phyloP scores from a whole-genome alignment of 2,797 vertebrate genomes.

The Aotus griseimembra region DNA sequence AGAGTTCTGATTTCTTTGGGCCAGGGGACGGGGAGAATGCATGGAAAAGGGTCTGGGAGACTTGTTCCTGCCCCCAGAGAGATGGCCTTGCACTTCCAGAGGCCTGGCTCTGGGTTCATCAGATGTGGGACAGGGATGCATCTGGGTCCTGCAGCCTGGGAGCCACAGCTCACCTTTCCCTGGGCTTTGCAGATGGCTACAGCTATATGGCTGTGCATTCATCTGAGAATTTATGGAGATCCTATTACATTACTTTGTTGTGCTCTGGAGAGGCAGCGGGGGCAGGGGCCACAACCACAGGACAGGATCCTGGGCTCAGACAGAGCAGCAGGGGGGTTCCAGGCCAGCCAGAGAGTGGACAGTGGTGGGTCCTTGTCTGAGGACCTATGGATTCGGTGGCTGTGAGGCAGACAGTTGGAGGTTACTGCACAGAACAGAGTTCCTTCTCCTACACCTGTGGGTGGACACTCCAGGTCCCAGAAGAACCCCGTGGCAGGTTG shows the following conservation, averaged over 20 bases:
- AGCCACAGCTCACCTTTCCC: background rate
- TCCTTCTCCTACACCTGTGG: background rate
- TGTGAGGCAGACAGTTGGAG: background rate
- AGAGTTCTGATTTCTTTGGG: background rate
- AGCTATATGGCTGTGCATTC: background rate
- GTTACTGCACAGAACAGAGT: background rate
- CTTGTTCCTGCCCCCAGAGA: rapidly evolving
- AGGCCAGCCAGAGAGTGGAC: background rate
- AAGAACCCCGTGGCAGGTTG: background rate
- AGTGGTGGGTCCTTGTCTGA: background rate
- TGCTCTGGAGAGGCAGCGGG: background rate
- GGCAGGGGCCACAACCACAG: too few species aligned
- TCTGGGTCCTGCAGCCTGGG: background rate
- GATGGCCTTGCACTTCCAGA: background rate
- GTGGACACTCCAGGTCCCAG: background rate
- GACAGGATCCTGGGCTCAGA: background rate
- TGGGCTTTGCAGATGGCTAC: too few species aligned
- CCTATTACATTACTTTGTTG: background rate
- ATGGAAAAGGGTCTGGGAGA: background rate
- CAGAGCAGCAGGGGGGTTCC: background rate
- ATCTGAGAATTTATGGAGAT: background rate
- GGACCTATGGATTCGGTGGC: background rate
- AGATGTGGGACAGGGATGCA: rapidly evolving
- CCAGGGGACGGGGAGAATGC: background rate
- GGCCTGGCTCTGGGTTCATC: background rate